Conservation (phyloP, 2,797 vertebrate species). For the Austrolebias charrua region DNA sequence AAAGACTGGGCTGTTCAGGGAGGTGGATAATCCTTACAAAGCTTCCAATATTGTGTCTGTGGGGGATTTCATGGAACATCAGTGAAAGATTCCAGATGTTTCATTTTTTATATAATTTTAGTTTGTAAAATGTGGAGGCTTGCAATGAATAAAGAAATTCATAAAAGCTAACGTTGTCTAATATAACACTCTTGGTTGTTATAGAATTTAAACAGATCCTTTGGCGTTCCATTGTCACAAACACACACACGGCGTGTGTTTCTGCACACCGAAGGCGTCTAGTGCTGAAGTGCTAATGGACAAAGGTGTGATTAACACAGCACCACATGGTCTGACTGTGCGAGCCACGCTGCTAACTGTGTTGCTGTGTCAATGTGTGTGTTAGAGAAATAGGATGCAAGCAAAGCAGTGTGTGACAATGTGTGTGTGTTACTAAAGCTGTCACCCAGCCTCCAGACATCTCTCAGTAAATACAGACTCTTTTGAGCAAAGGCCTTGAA, state of each 20-base stretch:
- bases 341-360: conserved; percentile 51
- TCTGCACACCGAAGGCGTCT: conserved; percentile 23
- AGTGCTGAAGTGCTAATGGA: conserved; percentile 67
- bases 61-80: neutral
- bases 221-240: conserved; percentile 14
- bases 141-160: neutral
- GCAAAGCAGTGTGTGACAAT: conserved; percentile 21
- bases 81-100: neutral
- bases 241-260: conserved; percentile 11
- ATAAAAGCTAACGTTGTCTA: neutral
- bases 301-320: conserved; percentile 74
- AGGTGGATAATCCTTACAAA: conserved; percentile 20
- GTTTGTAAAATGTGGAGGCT: neutral
- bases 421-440: conserved; percentile 48
- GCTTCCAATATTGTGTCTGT: conserved; percentile 14
- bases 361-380: conserved; percentile 10
- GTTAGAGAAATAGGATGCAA: conserved; percentile 9
- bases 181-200: neutral
- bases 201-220: conserved; percentile 4
- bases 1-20: conserved; percentile 24
- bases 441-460: conserved; percentile 51
- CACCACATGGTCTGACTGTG: conserved; percentile 61
- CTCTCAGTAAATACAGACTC: conserved; percentile 29
- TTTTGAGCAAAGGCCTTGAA: conserved; percentile 45
- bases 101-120: neutral